A percentile compares a stretch with the other conserved stretches of the same genome.
These are phyloP conservation scores for Tamandua tetradactyla DNA, from an alignment of 2,797 vertebrate genomes.

Conservation along the genomic window DNA sequence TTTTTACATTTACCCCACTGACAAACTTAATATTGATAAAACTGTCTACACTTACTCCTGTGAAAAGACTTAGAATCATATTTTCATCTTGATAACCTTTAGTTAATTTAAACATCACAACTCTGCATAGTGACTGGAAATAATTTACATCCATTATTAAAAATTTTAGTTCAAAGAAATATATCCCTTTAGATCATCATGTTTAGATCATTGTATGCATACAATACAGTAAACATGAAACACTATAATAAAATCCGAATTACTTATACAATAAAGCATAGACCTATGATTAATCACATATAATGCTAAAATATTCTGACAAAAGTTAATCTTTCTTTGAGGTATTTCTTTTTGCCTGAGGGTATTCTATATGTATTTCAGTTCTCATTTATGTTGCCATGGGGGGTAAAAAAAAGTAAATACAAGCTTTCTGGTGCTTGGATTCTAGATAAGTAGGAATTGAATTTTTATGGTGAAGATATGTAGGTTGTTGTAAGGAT, in stretches of 20 bases:
- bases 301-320: not conserved
- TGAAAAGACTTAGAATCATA: not conserved
- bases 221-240: not conserved
- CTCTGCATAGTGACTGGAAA: not conserved
- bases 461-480: not conserved
- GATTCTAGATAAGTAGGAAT: not conserved
- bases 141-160: not conserved
- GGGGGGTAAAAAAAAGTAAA: not conserved
- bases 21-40: not conserved
- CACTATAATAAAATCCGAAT: not conserved
- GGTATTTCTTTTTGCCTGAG: not conserved
- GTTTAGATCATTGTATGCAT: not conserved
- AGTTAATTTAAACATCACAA: not conserved
- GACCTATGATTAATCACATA: not conserved
- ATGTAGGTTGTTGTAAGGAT: not conserved
- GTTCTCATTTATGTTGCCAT: not conserved
- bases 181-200: not conserved
- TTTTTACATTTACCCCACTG: not conserved
- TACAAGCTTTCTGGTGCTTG: not conserved
- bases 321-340: slow-evolving; percentile 6
- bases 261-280: not conserved
- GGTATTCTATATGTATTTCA: not conserved
- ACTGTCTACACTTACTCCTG: not conserved
- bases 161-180: slow-evolving; percentile 7
- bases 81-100: not conserved